Base-by-base conservation (phyloP, 1,140 invertebrate species). In the Cyrtorhinus lividipennis region DNA sequence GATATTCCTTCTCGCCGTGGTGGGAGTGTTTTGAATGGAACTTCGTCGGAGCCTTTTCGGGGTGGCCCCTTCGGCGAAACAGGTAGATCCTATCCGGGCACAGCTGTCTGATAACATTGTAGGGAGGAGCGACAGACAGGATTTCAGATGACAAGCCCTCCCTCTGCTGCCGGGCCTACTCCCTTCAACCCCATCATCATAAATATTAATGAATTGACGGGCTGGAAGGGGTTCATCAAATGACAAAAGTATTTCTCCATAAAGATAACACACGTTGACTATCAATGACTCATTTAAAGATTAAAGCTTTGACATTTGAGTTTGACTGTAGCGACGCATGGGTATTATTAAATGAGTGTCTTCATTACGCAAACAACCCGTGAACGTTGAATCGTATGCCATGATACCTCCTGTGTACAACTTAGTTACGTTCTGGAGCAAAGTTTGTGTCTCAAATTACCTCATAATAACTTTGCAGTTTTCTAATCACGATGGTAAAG, bases 181-280 rank as follows among this genome's bases (percentile, higher is more conserved):
- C 20, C 5, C 5, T 3, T 5, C 48, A 53, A 15, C 8, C 48
- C 48, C 20, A 53, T 20, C 48, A 53, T 22, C 20, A 53, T 53
- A 53, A 53, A 53, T 53, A 53, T 53, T 53, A 53, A 53, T 53
- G 48, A 53, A 53, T 53, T 20, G 48, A 22, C 48, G 48, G 10
- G 10, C 20, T 3, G 30, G 18, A 53, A 12, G 48, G 10, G 48
- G 48, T 22, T 53, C 48, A 53, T 53, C 48, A 53, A 53, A 53
- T 53, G 48, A 53, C 20, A 20, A 53, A 53, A 53, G 48, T 5
- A 22, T 53, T 53, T 53, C 48, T 53, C 5, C 48, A 53, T 53
- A 22, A 53, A 53, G 48, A 8, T 53, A 53, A 53, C 48, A 53
- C 48, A 53, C 18, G 48, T 53, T 53, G 48, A 53, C 48, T 53